These are phyloP conservation scores for Uromys caudimaculatus DNA, from an alignment of 2,797 vertebrate species.

Conservation along the genomic window DNA sequence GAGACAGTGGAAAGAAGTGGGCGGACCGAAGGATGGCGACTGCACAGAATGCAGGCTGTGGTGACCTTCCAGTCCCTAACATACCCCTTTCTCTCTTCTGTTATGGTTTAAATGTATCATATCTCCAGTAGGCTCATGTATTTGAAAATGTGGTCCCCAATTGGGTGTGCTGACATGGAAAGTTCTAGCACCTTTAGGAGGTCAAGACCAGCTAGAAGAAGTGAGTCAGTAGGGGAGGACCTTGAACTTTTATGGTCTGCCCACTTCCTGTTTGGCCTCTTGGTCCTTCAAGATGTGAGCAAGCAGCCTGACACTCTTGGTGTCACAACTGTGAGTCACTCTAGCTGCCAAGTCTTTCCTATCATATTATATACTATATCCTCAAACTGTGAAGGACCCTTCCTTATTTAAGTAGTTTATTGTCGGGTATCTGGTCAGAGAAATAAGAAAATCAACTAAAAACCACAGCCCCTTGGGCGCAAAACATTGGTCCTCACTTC, in stretches of 20 bases:
- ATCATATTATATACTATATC: too few species aligned
- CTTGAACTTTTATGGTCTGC: neutral
- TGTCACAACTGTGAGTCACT: neutral
- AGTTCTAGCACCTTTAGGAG: neutral
- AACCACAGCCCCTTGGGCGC: too few species aligned
- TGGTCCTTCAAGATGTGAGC: neutral
- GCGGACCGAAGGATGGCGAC: neutral
- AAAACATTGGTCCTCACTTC: neutral
- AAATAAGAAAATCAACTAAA: neutral
- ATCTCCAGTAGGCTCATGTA: neutral
- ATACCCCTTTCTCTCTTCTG: neutral
- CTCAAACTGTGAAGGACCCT: neutral
- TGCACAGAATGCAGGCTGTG: too few species aligned
- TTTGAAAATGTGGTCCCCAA: neutral
- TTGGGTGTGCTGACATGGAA: neutral
- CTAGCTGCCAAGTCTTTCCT: neutral
- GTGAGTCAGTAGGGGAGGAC: too few species aligned
- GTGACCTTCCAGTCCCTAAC: accelerated
- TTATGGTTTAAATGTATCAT: neutral
- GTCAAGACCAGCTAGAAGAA: neutral
- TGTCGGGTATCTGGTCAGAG: neutral
- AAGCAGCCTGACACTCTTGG: neutral
- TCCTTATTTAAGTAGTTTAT: neutral
- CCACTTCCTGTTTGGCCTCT: neutral
- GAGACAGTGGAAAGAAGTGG: neutral